These are phyloP conservation scores for Sebastes iracundus DNA, from an alignment of 2,797 vertebrate species.

Conservation along the genomic window DNA sequence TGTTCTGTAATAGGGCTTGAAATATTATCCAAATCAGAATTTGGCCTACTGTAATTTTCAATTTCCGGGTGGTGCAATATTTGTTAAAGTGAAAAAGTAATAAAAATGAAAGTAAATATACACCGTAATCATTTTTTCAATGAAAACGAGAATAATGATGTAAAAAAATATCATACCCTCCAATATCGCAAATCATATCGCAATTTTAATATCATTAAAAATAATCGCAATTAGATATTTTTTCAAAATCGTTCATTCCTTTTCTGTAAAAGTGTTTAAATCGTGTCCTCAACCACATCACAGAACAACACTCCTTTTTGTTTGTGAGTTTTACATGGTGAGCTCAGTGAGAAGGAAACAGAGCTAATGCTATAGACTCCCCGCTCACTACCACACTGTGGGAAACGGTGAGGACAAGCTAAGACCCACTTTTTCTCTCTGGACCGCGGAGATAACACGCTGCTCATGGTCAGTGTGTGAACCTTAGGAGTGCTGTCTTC, in stretches of 20 bases:
- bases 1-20: neutral
- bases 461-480: constrained; percentile 16
- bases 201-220: neutral
- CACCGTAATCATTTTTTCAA: neutral
- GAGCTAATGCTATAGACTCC: neutral
- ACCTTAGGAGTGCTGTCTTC: constrained; percentile 16
- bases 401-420: neutral
- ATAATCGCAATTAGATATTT: neutral
- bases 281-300: neutral
- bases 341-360: neutral
- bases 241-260: too few relatives aligned
- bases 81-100: neutral
- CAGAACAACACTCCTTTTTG: neutral
- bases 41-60: neutral
- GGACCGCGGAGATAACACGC: constrained; percentile 23
- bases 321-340: neutral
- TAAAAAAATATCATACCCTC: neutral
- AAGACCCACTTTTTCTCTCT: constrained; percentile 10
- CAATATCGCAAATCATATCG: neutral
- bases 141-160: too few relatives aligned
- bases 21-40: too few relatives aligned
- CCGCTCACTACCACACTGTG: neutral
- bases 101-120: too few relatives aligned
- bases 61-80: fast-evolving
- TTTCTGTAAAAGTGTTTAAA: neutral